A percentile compares a stretch with the other conserved stretches of the same genome.
Conservation (phyloP, 2,797 vertebrate species). For the Sebastes matsubarae region DNA sequence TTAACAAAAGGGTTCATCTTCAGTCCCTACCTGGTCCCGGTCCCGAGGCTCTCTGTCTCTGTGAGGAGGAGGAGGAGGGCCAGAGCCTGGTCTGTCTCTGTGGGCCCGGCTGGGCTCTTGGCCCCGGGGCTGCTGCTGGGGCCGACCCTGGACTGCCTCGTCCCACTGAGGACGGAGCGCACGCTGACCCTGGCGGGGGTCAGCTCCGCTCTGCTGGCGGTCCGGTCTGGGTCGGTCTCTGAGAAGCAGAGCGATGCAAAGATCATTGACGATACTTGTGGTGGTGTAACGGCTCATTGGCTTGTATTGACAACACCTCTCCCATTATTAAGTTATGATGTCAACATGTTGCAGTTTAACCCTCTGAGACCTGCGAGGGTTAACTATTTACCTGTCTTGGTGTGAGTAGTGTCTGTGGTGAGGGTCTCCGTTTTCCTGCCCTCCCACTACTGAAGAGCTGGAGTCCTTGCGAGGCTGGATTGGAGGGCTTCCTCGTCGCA, state of each 20-base stretch:
- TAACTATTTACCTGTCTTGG: slow-evolving; percentile 55
- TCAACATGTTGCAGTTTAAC: no score
- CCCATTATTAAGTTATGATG: neutral
- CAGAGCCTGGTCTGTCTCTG: slow-evolving; percentile 62
- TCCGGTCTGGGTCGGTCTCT: slow-evolving; percentile 72
- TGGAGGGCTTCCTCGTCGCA: slow-evolving; percentile 91
- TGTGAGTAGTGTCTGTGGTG: slow-evolving; percentile 66
- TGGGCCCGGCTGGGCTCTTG: slow-evolving; percentile 82
- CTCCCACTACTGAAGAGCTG: slow-evolving; percentile 59
- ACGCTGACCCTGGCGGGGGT: slow-evolving; percentile 60
- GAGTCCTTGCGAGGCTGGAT: slow-evolving; percentile 77
- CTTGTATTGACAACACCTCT: neutral
- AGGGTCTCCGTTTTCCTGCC: slow-evolving; percentile 82
- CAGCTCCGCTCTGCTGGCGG: slow-evolving; percentile 42
- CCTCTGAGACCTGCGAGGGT: rapidly evolving
- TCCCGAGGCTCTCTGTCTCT: slow-evolving; percentile 70
- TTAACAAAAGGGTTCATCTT: neutral
- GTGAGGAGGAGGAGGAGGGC: slow-evolving; percentile 76
- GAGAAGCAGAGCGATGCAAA: neutral
- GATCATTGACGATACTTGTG: neutral
- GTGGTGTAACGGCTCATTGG: neutral
- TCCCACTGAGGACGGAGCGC: slow-evolving; percentile 59
- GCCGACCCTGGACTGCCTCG: slow-evolving; percentile 59
- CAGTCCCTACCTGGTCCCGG: slow-evolving; percentile 56
- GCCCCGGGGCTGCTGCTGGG: slow-evolving; percentile 85